These are phyloP conservation scores for Eubucco bourcierii DNA, from an alignment of 2,113 vertebrate genomes.

Conservation along the genomic window DNA sequence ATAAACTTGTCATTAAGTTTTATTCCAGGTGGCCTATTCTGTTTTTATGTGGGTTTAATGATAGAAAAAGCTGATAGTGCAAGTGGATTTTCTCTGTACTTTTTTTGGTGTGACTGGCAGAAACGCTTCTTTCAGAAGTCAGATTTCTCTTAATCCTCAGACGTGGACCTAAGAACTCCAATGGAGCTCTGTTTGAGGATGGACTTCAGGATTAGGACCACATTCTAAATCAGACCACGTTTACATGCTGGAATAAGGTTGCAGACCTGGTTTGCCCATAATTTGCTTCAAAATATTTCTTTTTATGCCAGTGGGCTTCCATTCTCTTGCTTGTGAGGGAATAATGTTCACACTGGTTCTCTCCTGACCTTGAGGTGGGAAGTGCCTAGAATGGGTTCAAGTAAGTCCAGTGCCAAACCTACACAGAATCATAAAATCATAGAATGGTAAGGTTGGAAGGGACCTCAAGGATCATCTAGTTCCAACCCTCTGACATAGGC, in stretches of 20 bases:
- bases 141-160: neutral
- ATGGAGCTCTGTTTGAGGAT: neutral
- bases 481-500: too few species aligned
- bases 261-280: neutral
- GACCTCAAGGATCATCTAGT: too few species aligned
- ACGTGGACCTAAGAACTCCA: neutral
- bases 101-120: neutral
- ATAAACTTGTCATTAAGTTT: neutral
- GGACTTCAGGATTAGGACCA: neutral
- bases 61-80: neutral
- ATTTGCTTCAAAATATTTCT: neutral
- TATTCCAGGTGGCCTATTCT: neutral
- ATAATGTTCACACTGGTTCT: neutral
- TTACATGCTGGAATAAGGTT: neutral
- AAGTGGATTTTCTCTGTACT: neutral
- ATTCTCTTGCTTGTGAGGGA: neutral
- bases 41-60: neutral
- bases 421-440: too few species aligned
- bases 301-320: accelerated
- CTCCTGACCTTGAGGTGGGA: neutral
- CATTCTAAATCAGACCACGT: neutral
- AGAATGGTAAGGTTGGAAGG: too few species aligned
- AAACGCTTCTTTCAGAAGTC: neutral
- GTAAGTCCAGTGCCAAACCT: neutral
- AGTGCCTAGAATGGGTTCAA: neutral